A percentile compares a stretch with the other conserved stretches of the same genome.
These are phyloP conservation scores for Aphodius granarius DNA, from an alignment of 2,888 invertebrate species.

Conservation along the genomic window DNA sequence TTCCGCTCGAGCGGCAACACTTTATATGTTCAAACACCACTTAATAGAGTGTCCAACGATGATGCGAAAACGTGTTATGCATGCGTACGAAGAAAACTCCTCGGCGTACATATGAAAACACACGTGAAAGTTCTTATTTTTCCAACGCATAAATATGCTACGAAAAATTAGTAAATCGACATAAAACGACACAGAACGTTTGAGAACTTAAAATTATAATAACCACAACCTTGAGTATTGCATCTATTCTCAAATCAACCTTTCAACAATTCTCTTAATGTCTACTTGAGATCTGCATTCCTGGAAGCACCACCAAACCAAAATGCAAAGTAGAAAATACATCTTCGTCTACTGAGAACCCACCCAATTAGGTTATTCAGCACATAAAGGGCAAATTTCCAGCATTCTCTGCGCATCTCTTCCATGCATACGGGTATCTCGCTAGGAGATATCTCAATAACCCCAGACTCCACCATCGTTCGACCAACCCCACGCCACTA, in stretches of 20 bases:
- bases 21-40: not conserved
- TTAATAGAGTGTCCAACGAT: not conserved
- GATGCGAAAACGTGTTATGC: not conserved
- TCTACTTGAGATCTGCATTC: not conserved
- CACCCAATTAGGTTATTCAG: not conserved
- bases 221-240: too few relatives aligned
- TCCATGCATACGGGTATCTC: not conserved
- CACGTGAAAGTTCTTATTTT: not conserved
- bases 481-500: not conserved
- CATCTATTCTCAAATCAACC: too few relatives aligned
- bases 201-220: too few relatives aligned
- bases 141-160: too few relatives aligned
- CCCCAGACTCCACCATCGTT: not conserved
- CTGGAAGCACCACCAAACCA: not conserved
- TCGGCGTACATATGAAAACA: not conserved
- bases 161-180: too few relatives aligned
- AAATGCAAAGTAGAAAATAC: not conserved
- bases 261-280: too few relatives aligned
- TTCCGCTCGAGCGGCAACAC: not conserved
- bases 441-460: not conserved
- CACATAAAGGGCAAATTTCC: not conserved
- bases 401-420: not conserved
- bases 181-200: too few relatives aligned
- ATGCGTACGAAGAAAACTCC: not conserved
- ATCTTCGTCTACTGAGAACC: not conserved